Conservation (phyloP, 2,888 invertebrate species). For the Bhutanitis thaidina region DNA sequence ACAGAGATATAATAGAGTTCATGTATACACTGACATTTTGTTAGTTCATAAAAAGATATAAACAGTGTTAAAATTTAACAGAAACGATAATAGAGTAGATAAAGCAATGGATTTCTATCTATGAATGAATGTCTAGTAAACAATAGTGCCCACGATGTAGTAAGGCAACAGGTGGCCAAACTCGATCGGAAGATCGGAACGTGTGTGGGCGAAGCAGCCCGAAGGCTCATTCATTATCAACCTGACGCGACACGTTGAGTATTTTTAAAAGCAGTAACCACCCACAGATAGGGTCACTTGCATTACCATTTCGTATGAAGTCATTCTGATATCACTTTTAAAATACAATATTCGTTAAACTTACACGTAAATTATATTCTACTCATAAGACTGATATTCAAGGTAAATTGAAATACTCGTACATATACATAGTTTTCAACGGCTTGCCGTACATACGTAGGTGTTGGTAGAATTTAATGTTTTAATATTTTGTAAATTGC, state of each 20-base stretch:
- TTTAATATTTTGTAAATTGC: no score
- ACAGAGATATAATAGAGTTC: no score
- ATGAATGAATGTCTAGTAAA: conserved; percentile 13
- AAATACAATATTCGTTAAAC: no score
- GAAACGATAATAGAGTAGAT: not conserved
- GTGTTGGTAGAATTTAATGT: no score
- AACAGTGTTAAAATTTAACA: no score
- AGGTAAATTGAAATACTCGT: no score
- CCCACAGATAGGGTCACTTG: conserved; percentile 2
- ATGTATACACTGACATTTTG: no score
- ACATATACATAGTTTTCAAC: no score
- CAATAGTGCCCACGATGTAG: not conserved
- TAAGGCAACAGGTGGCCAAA: conserved; percentile 14
- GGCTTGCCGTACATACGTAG: no score
- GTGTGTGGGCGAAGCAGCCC: conserved; percentile 20
- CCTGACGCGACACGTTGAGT: conserved; percentile 12
- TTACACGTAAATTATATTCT: no score
- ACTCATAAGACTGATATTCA: no score
- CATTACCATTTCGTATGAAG: conserved; percentile 7
- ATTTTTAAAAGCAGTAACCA: conserved; percentile 12
- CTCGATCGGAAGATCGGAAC: not conserved
- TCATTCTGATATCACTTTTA: conserved; percentile 3
- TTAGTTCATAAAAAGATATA: no score
- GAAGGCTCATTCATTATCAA: conserved; percentile 22
- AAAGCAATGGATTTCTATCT: conserved; percentile 4